Conservation (phyloP, 2,797 vertebrate species). For the Tragopan temminckii region DNA sequence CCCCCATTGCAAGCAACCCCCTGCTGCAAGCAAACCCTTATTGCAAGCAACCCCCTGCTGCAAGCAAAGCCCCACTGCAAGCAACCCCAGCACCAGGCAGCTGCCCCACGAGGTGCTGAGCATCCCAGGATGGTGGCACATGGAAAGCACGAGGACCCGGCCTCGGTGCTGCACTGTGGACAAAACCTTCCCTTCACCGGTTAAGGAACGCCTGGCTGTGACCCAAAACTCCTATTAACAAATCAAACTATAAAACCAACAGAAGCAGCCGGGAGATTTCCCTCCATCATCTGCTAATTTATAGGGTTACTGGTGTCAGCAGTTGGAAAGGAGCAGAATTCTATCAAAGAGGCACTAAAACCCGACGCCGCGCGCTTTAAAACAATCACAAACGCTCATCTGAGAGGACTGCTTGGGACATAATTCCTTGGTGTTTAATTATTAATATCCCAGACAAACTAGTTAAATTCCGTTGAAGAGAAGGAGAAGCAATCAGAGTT, state of each 20-base stretch:
- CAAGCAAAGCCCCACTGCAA: no score
- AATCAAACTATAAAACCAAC: conserved; percentile 71
- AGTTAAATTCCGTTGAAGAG: conserved; percentile 64
- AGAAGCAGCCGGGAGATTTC: conserved; percentile 70
- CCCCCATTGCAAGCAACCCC: neutral
- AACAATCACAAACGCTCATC: conserved; percentile 69
- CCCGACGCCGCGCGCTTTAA: neutral
- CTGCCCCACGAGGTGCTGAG: neutral
- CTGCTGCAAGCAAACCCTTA: neutral
- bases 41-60: neutral
- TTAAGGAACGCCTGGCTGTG: conserved; percentile 53
- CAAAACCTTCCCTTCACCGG: neutral
- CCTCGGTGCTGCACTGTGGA: neutral
- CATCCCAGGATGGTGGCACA: neutral
- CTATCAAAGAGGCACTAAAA: conserved; percentile 52
- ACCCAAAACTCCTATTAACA: conserved; percentile 74
- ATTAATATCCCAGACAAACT: conserved; percentile 68
- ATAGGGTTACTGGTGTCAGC: conserved; percentile 77
- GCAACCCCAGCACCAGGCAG: neutral
- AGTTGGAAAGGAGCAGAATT: conserved; percentile 71
- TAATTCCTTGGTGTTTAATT: conserved; percentile 64
- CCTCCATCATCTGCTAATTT: conserved; percentile 75
- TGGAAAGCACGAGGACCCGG: no score
- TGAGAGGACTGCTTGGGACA: conserved; percentile 65
- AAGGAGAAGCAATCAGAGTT: conserved; percentile 53